Evolutionary conservation across 2,797 vertebrate genomes (phyloP).

Genomic region (Melanotaenia parkinsoni): DNA sequence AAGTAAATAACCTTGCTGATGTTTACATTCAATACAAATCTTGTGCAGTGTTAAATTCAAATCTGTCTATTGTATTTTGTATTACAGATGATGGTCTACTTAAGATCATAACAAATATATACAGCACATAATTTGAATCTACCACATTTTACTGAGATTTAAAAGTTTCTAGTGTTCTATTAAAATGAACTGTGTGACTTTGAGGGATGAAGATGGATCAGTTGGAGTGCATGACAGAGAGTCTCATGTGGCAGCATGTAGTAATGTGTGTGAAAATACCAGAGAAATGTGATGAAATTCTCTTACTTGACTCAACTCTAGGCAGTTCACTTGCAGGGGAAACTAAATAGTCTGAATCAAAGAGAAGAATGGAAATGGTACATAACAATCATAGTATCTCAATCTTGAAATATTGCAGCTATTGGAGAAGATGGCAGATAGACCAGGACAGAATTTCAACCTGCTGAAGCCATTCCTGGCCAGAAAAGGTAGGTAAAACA

Average conservation of each 20-base stretch:
- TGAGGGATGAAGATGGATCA: constrained; percentile 43
- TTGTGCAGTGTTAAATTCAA: no score
- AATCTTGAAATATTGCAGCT: constrained; percentile 59
- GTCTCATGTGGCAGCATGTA: constrained; percentile 32
- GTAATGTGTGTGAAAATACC: constrained; percentile 57
- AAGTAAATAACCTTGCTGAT: no score
- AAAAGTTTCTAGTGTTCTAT: constrained; percentile 25
- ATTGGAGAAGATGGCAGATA: constrained; percentile 50
- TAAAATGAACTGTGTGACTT: constrained; percentile 34
- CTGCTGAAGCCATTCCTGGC: constrained; percentile 47
- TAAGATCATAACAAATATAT: constrained; percentile 14
- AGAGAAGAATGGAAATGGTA: constrained; percentile 58
- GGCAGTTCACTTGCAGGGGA: constrained; percentile 52
- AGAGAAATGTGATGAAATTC: constrained; percentile 55
- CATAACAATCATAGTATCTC: constrained; percentile 64
- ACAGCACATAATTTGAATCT: constrained; percentile 26
- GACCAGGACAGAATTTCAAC: constrained; percentile 55
- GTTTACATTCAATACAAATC: no score
- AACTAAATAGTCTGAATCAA: constrained; percentile 57
- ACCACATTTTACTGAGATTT: constrained; percentile 44
- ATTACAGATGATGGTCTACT: not conserved
- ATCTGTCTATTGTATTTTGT: not conserved
- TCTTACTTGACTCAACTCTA: constrained; percentile 31
- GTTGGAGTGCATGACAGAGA: constrained; percentile 14
- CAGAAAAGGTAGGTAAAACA: constrained; percentile 42